A percentile compares a stretch with the other conserved stretches of the same genome.
These are phyloP conservation scores for Burhinus bistriatus DNA, from an alignment of 2,113 vertebrate species.

Conservation along the genomic window DNA sequence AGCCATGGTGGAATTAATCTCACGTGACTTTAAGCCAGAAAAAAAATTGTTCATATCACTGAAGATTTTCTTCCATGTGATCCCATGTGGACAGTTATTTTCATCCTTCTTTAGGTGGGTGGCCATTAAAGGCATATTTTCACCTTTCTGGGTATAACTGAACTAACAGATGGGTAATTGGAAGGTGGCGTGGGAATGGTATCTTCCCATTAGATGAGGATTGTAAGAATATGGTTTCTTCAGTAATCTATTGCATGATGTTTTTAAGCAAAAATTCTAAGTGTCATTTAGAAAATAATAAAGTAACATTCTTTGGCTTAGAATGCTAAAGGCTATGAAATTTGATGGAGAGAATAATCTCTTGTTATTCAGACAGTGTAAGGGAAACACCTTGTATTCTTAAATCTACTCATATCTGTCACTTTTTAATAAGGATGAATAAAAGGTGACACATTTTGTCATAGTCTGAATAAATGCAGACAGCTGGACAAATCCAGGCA, in stretches of 20 bases:
- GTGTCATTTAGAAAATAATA: not conserved
- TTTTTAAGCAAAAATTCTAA: not conserved
- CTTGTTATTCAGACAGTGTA: not conserved
- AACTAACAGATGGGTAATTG: not conserved
- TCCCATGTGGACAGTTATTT: not conserved
- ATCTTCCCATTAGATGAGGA: not conserved
- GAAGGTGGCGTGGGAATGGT: rapidly evolving
- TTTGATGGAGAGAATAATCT: not conserved
- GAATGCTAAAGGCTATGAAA: not conserved
- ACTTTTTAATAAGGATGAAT: not conserved
- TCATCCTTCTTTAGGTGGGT: not conserved
- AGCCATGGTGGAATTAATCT: not conserved
- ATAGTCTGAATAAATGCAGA: not conserved
- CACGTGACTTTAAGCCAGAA: not conserved
- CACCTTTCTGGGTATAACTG: not conserved
- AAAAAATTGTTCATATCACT: not conserved
- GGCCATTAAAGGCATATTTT: not conserved
- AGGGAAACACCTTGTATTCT: not conserved
- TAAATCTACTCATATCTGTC: not conserved
- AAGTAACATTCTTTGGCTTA: not conserved
- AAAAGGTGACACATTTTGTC: not conserved
- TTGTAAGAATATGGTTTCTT: not conserved
- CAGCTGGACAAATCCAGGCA: not conserved
- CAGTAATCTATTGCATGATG: not conserved
- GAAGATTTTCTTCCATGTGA: not conserved